phyloP scores from a whole-genome alignment of 2,888 invertebrate species.

The Ophraella communa region DNA sequence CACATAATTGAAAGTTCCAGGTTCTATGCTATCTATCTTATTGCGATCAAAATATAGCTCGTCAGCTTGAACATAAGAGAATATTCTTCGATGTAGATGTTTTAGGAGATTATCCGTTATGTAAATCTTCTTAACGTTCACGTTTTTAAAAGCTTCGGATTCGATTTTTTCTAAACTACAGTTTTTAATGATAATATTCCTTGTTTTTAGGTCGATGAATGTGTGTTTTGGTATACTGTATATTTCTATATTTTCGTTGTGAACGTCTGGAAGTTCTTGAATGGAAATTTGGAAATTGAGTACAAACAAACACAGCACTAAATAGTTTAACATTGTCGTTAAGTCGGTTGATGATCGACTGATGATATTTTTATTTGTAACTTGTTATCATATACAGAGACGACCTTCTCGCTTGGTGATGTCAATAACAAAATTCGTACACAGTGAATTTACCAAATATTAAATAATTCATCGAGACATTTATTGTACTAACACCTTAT shows the following conservation, averaged over 20 bases:
- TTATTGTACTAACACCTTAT: no score
- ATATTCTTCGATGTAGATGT: conserved; percentile 7
- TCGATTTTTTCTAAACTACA: conserved; percentile 10
- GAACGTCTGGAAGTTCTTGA: conserved; percentile 2
- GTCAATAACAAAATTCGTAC: neutral
- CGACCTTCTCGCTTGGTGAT: neutral
- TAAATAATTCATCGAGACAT: neutral
- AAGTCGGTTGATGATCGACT: neutral
- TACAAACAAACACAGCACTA: neutral
- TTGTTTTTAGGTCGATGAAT: neutral
- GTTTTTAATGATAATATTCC: conserved; percentile 4
- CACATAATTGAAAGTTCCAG: conserved; percentile 18
- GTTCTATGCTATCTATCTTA: conserved; percentile 11
- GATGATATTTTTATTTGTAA: neutral
- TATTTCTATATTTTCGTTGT: neutral
- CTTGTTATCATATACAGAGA: neutral
- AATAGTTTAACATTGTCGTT: neutral
- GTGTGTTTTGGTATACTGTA: neutral
- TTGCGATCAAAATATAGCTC: conserved; percentile 14
- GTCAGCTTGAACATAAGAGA: conserved; percentile 2
- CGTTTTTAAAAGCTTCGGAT: conserved; percentile 15
- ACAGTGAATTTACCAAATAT: neutral
- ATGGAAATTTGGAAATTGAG: neutral
- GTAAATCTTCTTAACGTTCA: conserved; percentile 1
- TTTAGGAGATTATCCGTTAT: conserved; percentile 5